Evolutionary conservation across 2,113 vertebrate species (phyloP).

Genomic region (Solenodon paradoxus): DNA sequence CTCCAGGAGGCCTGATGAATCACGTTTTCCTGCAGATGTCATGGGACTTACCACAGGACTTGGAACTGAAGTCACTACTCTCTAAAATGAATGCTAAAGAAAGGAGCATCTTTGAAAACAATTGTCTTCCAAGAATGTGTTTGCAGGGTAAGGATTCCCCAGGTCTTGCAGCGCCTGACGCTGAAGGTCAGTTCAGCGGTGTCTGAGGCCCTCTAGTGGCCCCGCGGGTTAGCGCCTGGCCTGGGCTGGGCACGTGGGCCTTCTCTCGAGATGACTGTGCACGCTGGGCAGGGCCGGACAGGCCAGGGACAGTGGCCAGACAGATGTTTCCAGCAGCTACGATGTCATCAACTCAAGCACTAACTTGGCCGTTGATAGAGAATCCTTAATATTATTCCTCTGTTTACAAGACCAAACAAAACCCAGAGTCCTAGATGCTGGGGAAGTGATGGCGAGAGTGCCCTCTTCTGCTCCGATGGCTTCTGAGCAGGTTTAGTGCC

Average conservation of each 20-base stretch:
- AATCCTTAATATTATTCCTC: background rate
- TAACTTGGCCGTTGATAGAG: background rate
- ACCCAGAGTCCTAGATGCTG: background rate
- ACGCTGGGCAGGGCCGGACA: no score
- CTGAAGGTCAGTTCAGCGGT: background rate
- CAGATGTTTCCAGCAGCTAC: background rate
- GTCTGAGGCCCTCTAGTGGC: slow-evolving; percentile 35
- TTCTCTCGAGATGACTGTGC: background rate
- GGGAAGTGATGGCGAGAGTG: background rate
- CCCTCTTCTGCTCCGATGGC: background rate
- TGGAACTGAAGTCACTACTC: background rate
- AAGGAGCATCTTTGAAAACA: background rate
- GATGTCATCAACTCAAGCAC: background rate
- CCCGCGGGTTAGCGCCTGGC: no score
- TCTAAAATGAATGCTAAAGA: background rate
- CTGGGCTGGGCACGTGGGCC: rapidly evolving
- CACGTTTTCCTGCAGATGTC: background rate
- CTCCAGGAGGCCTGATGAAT: background rate
- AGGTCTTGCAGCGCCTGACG: no score
- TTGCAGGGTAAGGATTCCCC: background rate
- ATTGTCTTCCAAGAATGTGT: background rate
- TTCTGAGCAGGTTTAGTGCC: background rate
- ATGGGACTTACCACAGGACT: background rate
- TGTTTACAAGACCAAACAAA: background rate
- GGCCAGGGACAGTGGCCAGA: background rate